These are phyloP conservation scores for Labrus mixtus DNA, from an alignment of 2,113 vertebrate species.

Conservation along the genomic window DNA sequence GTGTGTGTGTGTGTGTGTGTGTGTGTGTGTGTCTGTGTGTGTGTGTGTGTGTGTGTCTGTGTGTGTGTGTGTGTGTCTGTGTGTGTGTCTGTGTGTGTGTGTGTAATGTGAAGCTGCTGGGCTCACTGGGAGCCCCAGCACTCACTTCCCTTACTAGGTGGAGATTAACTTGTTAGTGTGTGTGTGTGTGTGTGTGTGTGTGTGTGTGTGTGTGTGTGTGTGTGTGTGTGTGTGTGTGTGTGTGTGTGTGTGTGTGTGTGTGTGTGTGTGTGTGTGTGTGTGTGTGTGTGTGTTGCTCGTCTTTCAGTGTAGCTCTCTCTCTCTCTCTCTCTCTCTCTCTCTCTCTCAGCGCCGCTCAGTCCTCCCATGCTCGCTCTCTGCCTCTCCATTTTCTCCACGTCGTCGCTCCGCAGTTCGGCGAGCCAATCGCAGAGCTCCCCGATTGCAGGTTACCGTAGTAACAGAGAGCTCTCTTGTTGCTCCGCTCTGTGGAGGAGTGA, in stretches of 20 bases:
- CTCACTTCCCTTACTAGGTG: conserved; percentile 10
- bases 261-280: conserved; percentile 8
- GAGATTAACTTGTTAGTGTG: conserved; percentile 25
- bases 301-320: conserved; percentile 27
- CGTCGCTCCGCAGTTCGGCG: conserved; percentile 36
- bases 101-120: conserved; percentile 2
- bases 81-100: too few relatives aligned
- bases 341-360: conserved; percentile 51
- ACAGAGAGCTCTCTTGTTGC: conserved; percentile 72
- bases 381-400: conserved; percentile 50
- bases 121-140: conserved; percentile 9
- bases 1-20: background rate
- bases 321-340: conserved; percentile 41
- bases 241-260: background rate
- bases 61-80: background rate
- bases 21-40: background rate
- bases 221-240: too few relatives aligned
- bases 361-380: conserved; percentile 26
- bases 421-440: conserved; percentile 71
- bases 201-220: too few relatives aligned
- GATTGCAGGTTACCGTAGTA: conserved; percentile 78
- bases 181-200: background rate
- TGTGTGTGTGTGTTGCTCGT: conserved; percentile 8
- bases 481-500: conserved; percentile 57
- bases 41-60: background rate